Evolutionary conservation across 2,888 invertebrate genomes (phyloP), one percentile per base, ranked within the genome.

Genomic region (Arctia plantaginis): DNA sequence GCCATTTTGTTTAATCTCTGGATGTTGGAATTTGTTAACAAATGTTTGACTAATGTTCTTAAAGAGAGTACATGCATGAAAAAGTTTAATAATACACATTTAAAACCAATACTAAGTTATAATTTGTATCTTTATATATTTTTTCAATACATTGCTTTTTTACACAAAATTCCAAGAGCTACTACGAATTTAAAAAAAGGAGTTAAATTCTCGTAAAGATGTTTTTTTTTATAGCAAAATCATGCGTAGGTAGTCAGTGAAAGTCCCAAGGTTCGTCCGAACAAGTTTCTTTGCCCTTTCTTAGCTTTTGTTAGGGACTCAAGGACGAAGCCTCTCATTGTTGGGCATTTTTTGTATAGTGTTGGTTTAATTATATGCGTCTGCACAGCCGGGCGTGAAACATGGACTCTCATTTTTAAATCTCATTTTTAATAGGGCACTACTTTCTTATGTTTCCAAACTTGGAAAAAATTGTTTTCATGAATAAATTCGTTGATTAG

Each of bases 251-350:
- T 92, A 94, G 93, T 87, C 90, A 95, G 95, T 95, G 95, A 95
- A 95, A 95, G 95, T 95, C 90, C 89, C 93, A 92, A 95, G 93
- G 94, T 93, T 94, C 91, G 86, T 81, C 86, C 85, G 93, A 95
- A 95, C 95, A 91, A 93, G 95, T 95, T 95, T 92, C 92, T 92
- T 91, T 95, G 95, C 95, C 95, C 95, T 95, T 95, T 94, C 95
- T 94, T 92, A 90, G 93, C 94, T 95, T 95, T 95, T 95, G 94
- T 95, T 94, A 89, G 93, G 93, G 91, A 89, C 88, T 88, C 94
- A 95, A 95, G 95, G 95, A 95, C 95, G 95, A 91, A 83, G 87
- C 87, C 89, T 89, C 92, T 86, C 93, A 94, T 95, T 95, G 95
- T 94, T 92, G 88, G 87, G 91, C 88, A 94, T 95, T 95, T 86